phyloP scores from a whole-genome alignment of 2,888 invertebrate genomes.

The Harpalus rufipes region DNA sequence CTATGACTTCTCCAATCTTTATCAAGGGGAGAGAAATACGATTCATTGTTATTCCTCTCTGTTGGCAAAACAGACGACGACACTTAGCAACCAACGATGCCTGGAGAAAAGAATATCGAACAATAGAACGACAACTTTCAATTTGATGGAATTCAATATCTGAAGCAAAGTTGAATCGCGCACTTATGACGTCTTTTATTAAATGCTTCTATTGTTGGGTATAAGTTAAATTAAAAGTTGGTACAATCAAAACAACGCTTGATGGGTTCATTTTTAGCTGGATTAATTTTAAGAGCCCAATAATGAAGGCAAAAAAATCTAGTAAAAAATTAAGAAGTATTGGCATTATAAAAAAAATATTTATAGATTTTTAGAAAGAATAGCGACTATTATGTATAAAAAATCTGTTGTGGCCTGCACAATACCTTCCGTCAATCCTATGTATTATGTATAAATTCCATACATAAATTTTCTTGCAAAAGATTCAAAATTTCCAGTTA shows the following conservation, averaged over 20 bases:
- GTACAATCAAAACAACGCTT: neutral
- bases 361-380: too few relatives aligned
- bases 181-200: slow-evolving; percentile 1
- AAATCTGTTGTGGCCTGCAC: too few relatives aligned
- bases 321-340: too few relatives aligned
- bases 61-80: neutral
- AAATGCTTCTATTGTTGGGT: slow-evolving; percentile 5
- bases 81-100: neutral
- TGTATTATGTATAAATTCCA: too few relatives aligned
- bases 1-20: neutral
- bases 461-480: too few relatives aligned
- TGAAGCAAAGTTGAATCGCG: neutral
- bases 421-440: too few relatives aligned
- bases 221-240: neutral
- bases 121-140: slow-evolving; percentile 11
- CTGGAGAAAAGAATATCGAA: slow-evolving; percentile 6
- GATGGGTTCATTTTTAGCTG: neutral
- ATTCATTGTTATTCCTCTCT: slow-evolving; percentile 6
- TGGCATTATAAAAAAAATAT: too few relatives aligned
- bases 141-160: slow-evolving; percentile 2
- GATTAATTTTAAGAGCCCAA: too few relatives aligned
- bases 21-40: neutral
- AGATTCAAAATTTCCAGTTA: too few relatives aligned
- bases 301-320: too few relatives aligned
- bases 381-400: too few relatives aligned